Percentiles rank a stretch among this genome's conserved stretches.
Evolutionary conservation across 2,113 vertebrate genomes (phyloP).

Genomic region (Heptranchias perlo): DNA sequence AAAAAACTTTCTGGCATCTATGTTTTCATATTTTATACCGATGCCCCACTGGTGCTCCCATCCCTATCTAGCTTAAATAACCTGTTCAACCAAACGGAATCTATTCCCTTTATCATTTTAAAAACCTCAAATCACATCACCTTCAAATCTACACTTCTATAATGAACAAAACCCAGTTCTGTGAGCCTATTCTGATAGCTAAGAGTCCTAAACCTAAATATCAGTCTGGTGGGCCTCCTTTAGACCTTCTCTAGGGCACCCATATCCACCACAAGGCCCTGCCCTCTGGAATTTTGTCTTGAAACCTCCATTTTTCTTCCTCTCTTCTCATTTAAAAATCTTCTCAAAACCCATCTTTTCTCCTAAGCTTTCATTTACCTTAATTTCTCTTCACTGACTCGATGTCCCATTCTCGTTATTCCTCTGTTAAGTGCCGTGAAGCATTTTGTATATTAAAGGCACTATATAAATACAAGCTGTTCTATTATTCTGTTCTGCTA

Average conservation of each 20-base stretch:
- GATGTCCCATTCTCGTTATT: background rate
- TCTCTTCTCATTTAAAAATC: background rate
- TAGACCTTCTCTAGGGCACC: background rate
- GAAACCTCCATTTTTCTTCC: background rate
- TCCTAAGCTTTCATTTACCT: background rate
- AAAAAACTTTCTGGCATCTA: background rate
- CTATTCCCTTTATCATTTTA: background rate
- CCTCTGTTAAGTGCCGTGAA: background rate
- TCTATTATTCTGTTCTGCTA: background rate
- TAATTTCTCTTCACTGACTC: background rate
- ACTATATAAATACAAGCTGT: background rate
- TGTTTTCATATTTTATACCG: background rate
- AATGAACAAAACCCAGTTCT: background rate
- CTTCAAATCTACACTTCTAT: background rate
- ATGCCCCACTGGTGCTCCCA: background rate
- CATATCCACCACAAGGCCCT: background rate
- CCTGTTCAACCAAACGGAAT: background rate
- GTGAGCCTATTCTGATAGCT: background rate
- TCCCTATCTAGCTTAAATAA: background rate
- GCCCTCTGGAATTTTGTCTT: background rate
- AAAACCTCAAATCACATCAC: background rate
- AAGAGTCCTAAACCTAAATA: background rate
- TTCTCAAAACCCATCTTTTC: background rate
- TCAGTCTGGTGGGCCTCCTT: background rate
- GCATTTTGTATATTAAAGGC: background rate